These are phyloP conservation scores for Geodia barretti DNA, from an alignment of 37 sponge, comb jelly and placozoan genomes.

Conservation along the genomic window DNA sequence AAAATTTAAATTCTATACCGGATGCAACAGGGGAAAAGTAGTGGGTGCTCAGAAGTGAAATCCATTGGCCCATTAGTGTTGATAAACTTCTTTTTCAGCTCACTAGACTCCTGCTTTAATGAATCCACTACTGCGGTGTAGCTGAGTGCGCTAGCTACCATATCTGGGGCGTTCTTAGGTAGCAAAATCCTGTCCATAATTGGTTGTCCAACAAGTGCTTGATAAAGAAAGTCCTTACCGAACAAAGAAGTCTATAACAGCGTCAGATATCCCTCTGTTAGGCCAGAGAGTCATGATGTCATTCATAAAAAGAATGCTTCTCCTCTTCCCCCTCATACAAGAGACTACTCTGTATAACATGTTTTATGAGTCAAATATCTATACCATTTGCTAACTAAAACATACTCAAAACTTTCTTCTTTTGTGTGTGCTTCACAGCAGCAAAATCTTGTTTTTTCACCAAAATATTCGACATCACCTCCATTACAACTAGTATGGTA, in stretches of 20 bases:
- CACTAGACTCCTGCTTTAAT: background rate
- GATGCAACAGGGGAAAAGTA: constrained; percentile 7
- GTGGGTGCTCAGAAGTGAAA: background rate
- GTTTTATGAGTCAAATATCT: background rate
- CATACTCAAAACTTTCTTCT: background rate
- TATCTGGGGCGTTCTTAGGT: background rate
- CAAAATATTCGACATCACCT: background rate
- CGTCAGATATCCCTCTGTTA: background rate
- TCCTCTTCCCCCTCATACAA: background rate
- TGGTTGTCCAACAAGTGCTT: background rate
- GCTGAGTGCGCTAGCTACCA: background rate
- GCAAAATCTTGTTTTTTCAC: background rate
- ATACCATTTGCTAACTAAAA: background rate
- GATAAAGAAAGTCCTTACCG: background rate
- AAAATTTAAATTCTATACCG: no score
- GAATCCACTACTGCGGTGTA: background rate
- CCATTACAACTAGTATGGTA: background rate
- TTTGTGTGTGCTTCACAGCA: background rate
- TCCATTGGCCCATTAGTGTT: background rate
- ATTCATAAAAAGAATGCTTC: background rate
- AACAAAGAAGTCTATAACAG: constrained; percentile 20
- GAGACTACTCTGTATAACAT: background rate
- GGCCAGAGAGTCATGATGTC: constrained; percentile 7
- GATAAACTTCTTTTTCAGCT: background rate
- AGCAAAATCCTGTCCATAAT: background rate